Evolutionary conservation across 1,140 invertebrate species (phyloP).

Genomic region (Camponotus pennsylvanicus): DNA sequence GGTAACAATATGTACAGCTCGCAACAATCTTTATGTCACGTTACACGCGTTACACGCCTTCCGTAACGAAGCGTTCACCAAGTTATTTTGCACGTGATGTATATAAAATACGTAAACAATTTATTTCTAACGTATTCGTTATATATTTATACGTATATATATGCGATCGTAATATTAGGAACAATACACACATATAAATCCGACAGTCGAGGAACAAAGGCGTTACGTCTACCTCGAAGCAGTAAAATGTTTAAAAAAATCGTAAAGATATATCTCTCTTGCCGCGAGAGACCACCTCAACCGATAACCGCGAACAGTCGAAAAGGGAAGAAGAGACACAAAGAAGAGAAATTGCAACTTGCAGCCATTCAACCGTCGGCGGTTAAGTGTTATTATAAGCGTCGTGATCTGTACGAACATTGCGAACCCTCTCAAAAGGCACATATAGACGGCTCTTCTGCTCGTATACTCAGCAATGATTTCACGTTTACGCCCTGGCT

Average conservation of each 20-base stretch:
- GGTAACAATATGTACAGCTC: background rate
- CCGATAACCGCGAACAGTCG: conserved; percentile 55
- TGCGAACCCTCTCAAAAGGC: conserved; percentile 62
- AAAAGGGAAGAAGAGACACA: conserved; percentile 63
- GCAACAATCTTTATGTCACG: conserved; percentile 44
- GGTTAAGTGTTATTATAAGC: conserved; percentile 78
- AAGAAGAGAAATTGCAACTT: conserved; percentile 76
- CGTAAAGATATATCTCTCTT: background rate
- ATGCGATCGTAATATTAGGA: too few relatives aligned
- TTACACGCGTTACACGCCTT: conserved; percentile 3
- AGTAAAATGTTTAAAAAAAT: conserved; percentile 49
- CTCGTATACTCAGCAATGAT: conserved; percentile 76
- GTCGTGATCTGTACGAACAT: conserved; percentile 71
- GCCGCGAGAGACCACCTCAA: conserved; percentile 11
- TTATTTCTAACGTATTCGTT: conserved; percentile 3
- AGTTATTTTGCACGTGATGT: conserved; percentile 9
- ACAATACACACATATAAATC: background rate
- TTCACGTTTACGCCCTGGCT: conserved; percentile 75
- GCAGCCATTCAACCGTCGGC: conserved; percentile 69
- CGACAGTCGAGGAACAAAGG: conserved; percentile 19
- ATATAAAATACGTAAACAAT: background rate
- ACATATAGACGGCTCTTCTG: conserved; percentile 64
- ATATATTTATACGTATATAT: too few relatives aligned
- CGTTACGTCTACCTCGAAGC: background rate
- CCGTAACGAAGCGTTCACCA: background rate